Percentiles rank a stretch among this genome's conserved stretches.
phyloP scores from a whole-genome alignment of 2,113 vertebrate species.

The Marmota flaviventris region DNA sequence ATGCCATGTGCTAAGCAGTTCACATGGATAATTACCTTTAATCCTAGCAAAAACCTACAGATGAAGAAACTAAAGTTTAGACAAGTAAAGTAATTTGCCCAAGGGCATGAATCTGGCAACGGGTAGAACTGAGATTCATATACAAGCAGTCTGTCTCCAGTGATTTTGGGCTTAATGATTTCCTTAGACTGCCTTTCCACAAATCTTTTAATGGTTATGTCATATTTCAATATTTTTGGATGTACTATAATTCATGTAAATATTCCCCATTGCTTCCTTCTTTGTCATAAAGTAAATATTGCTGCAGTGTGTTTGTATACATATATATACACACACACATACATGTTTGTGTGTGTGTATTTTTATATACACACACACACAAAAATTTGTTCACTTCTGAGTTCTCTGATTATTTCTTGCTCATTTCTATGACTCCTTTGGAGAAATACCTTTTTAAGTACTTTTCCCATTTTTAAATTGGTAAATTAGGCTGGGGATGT shows the following conservation, averaged over 20 bases:
- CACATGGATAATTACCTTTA: slow-evolving; percentile 56
- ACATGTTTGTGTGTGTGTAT: too few species aligned
- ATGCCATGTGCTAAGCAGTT: background rate
- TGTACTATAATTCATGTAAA: slow-evolving; percentile 40
- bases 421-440: background rate
- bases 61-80: slow-evolving; percentile 56
- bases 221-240: slow-evolving; percentile 60
- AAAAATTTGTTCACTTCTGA: slow-evolving; percentile 10
- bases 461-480: background rate
- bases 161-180: background rate
- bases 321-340: background rate
- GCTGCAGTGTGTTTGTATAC: background rate
- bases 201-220: slow-evolving; percentile 52
- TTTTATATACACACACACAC: too few species aligned
- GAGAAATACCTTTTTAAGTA: background rate
- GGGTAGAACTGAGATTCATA: background rate
- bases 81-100: slow-evolving; percentile 36
- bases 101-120: background rate
- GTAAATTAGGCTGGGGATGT: too few species aligned
- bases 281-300: slow-evolving; percentile 51
- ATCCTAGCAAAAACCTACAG: slow-evolving; percentile 61
- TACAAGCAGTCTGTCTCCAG: background rate
- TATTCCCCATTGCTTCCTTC: background rate
- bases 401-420: slow-evolving; percentile 44
- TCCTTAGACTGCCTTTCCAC: background rate